Evolutionary conservation across 2,113 vertebrate genomes (phyloP), one percentile per base, ranked within the genome.

Genomic region (Perca fluviatilis): DNA sequence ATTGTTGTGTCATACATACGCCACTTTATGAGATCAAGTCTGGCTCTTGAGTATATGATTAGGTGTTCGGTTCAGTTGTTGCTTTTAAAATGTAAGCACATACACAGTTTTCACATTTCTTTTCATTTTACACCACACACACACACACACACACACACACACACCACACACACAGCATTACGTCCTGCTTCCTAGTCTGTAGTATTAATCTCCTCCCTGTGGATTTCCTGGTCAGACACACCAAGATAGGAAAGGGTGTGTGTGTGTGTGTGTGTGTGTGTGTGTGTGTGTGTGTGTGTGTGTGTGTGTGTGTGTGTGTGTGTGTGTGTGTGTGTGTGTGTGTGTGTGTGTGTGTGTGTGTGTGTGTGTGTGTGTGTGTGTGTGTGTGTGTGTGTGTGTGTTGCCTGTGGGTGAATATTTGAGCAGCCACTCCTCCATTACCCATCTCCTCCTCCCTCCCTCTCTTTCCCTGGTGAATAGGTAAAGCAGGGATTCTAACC

Each of bases 171-270:
- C 2, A 21, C 16, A 1, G 19, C 57, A 64, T 62, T 43, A 73
- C 82, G 70, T 83, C 68, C 72, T 70, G 76, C 66, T 80, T 4
- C 21, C 40, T 80, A 18, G 75, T 79, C 46, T 56, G 19, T 5
- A 21, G 80, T 78, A 69, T 74, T 77, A 54, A 77, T 83, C 73
- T 84, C 74, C 67, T 89, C 76, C 85, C 53, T 78, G 73, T 83
- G 79, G 82, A 83, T 69, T 67, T 86, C 80, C 80, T 85, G 77
- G 65, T 87, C 80, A 27, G 65, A 82, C 49, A 78, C 68, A 75
- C 23, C 23, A 23, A 36, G 60, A 79, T 63, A 67, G 33, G 64
- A 40, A 64, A 60, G 12, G n/a, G n/a, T 30, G 69, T 74, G 69
- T 62, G 71, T 74, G 79, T 66, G 60, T 25, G 4, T 47, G 16